These are phyloP conservation scores for Falco punctatus DNA, from an alignment of 2,113 vertebrate species.

Conservation along the genomic window DNA sequence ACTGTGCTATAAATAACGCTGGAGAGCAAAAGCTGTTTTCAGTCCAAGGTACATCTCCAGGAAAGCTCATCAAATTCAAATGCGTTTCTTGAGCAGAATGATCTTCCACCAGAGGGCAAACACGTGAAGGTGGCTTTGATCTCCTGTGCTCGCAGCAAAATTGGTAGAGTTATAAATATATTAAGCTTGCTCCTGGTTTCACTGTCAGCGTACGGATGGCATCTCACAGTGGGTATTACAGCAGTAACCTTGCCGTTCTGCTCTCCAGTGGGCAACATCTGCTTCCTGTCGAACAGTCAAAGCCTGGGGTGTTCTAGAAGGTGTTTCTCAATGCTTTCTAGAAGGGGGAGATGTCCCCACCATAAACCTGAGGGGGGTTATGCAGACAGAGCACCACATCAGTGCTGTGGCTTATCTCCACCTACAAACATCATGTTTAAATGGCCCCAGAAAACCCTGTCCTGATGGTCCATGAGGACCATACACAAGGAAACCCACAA, in stretches of 20 bases:
- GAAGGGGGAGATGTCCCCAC: neutral
- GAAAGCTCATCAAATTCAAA: slow-evolving; percentile 33
- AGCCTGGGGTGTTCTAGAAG: neutral
- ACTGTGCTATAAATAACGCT: neutral
- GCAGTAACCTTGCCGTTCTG: neutral
- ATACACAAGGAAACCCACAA: neutral
- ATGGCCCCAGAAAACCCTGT: neutral
- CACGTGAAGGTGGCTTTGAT: neutral
- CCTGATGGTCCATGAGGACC: neutral
- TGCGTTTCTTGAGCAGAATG: neutral
- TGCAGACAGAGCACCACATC: neutral
- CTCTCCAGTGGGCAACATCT: neutral
- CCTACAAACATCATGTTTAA: neutral
- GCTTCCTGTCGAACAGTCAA: neutral
- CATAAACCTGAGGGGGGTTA: neutral
- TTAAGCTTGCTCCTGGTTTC: neutral
- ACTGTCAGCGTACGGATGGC: neutral
- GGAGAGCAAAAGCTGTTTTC: slow-evolving; percentile 10
- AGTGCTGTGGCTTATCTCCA: neutral
- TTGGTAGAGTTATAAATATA: neutral
- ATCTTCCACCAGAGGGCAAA: neutral
- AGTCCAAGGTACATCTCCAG: slow-evolving; percentile 14
- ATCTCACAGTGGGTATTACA: accelerated
- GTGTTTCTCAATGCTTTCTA: neutral
- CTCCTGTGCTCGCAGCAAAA: neutral